These are phyloP conservation scores for Synergus umbraculus DNA, from an alignment of 2,888 invertebrate species.

Conservation along the genomic window DNA sequence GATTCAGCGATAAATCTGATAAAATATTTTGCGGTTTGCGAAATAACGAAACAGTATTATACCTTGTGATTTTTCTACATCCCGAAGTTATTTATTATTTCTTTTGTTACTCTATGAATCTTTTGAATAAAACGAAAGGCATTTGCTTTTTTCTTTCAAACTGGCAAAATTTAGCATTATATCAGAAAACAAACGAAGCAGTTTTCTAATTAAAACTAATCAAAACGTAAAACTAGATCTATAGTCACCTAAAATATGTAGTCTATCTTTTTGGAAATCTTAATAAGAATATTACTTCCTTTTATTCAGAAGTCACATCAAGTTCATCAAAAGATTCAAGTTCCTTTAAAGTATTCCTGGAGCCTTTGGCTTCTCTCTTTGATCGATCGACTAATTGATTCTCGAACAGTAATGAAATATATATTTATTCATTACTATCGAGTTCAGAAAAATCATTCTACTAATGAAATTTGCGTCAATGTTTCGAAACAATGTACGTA, in stretches of 20 bases:
- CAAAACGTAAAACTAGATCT: slow-evolving; percentile 20
- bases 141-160: neutral
- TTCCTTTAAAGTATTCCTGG: neutral
- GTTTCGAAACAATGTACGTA: slow-evolving; percentile 37
- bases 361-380: neutral
- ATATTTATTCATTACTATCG: slow-evolving; percentile 19
- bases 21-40: slow-evolving; percentile 35
- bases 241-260: slow-evolving; percentile 4
- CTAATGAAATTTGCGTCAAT: slow-evolving; percentile 16
- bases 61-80: slow-evolving; percentile 54
- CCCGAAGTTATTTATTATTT: slow-evolving; percentile 12
- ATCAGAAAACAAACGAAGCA: slow-evolving; percentile 21
- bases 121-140: neutral
- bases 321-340: slow-evolving; percentile 6
- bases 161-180: neutral
- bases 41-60: slow-evolving; percentile 54
- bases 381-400: slow-evolving; percentile 11
- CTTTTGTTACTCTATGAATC: neutral
- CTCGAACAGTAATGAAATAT: slow-evolving; percentile 6
- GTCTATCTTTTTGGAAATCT: slow-evolving; percentile 10
- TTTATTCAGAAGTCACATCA: slow-evolving; percentile 8
- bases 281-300: neutral
- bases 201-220: slow-evolving; percentile 20
- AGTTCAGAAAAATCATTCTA: slow-evolving; percentile 31
- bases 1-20: neutral